Base-by-base conservation (phyloP, 2,888 invertebrate species). In the Tholera decimalis region DNA sequence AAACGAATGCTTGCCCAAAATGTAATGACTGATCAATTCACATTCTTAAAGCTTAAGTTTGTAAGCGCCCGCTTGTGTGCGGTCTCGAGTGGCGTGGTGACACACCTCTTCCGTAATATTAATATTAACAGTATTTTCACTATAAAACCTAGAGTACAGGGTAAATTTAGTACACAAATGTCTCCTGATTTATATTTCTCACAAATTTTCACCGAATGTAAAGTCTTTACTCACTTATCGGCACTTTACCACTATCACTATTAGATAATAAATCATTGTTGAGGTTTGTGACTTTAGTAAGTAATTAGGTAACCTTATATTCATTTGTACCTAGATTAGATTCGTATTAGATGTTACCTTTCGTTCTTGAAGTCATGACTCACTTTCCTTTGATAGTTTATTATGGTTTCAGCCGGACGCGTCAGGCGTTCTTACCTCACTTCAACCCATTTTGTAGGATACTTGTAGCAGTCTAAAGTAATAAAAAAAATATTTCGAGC, bases 81-180 rank as follows among this genome's bases (percentile, higher is more conserved):
- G 73, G 71, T 69, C 73, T 82, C 78, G 82, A 77, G 69, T 44
- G 63, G 58, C 71, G 73, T 39, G 54, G 30, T 70, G 63, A 76
- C 63, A 68, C 77, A 78, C 83, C 78, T 85, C 85, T 88, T 88
- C 87, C 80, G 79, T 89, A 88, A 84, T 81, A 77, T 83, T 90
- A 88, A 88, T 87, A 68, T 86, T 87, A 88, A 87, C 88, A 82
- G 84, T 92, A 88, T 88, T 87, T 89, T 92, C 93, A 92, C 90
- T 90, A 92, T 93, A 92, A 89, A 95, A 93, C 93, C 94, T 95
- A 95, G 94, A 93, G 90, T 93, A 95, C 95, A 95, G 95, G 95
- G 95, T 95, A 95, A 94, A 92, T 88, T 92, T 95, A 95, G 92
- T 90, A 93, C 93, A 93, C 93, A 86, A 89, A 83, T 90, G 88